Conservation (phyloP, 2,113 vertebrate genomes). For the Pteronura brasiliensis region DNA sequence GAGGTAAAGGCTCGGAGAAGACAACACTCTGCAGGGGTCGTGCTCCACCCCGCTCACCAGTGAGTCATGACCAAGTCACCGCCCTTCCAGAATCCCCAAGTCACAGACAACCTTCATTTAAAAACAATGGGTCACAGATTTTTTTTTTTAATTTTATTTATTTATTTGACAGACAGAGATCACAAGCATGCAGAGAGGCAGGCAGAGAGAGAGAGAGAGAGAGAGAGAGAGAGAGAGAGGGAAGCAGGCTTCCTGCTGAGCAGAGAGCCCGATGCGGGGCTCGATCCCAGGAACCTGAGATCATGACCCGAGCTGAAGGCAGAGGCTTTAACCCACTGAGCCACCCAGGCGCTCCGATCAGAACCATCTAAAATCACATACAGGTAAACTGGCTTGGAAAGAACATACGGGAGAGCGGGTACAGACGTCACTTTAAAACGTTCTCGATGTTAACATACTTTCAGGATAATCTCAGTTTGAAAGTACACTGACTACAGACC, state of each 20-base stretch:
- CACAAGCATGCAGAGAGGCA: too few species aligned
- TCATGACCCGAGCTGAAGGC: too few species aligned
- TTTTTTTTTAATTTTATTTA: too few species aligned
- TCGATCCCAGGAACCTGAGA: too few species aligned
- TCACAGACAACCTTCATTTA: not conserved
- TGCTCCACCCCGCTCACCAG: not conserved
- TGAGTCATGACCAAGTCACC: not conserved
- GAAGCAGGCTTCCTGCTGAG: too few species aligned
- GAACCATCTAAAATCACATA: not conserved
- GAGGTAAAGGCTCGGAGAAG: not conserved
- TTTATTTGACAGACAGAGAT: too few species aligned
- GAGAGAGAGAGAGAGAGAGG: rapidly evolving
- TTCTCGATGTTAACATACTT: not conserved
- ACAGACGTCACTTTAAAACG: not conserved
- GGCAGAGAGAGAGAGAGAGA: too few species aligned
- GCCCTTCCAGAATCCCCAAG: slow-evolving; percentile 3
- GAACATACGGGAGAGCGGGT: not conserved
- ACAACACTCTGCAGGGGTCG: too few species aligned
- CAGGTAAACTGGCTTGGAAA: not conserved
- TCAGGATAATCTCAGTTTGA: not conserved
- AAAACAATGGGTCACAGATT: not conserved
- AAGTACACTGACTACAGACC: not conserved
- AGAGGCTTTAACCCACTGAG: too few species aligned
- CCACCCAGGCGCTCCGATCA: not conserved
- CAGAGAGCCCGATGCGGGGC: too few species aligned